Base-by-base conservation (phyloP, 2,797 vertebrate genomes). In the Leptodactylus fallax region DNA sequence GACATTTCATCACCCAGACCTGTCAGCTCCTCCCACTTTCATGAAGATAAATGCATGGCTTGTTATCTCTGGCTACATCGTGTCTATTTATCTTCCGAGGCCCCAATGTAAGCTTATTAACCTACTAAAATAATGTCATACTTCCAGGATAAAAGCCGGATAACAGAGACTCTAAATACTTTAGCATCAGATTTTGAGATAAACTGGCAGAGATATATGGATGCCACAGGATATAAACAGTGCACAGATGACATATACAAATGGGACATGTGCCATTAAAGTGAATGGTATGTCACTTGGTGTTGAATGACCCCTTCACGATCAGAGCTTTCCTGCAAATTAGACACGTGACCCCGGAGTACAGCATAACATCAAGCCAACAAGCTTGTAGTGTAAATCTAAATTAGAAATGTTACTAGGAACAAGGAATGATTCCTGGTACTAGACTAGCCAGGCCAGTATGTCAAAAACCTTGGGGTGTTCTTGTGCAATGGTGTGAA, bases 41-140 rank as follows among this genome's bases (percentile, higher is more conserved):
- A 86, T 86, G 85, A 86, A 86, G 85, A 86, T 86, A 86, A 86
- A 86, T 86, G 85, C n/a, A 0, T 10, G 14, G 51, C 25, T 85
- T 69, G 76, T 86, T 86, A 80, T 86, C 85, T 79, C 76, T 79
- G 61, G 19, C 85, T 23, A 53, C 4, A 69, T 86, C 58, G 36
- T 53, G 25, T 79, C 85, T 79, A 80, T 86, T 79, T 79, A 86
- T 86, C 85, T 86, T 67, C 85, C 23, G 58, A n/a, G 23, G 85
- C 71, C 79, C 21, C 61, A 58, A 60, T 86, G 53, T 86, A 69
- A 49, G 49, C 51, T 45, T 58, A 63, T 77, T 76, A 76, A 45
- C 21, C 69, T 76, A 6, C 51, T 53, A 53, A 53, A 53, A 53
- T 53, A 53, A 53, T 53, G 53, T 61, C 56, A 61, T 85, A 85